Evolutionary conservation across 2,888 invertebrate species (phyloP).

Genomic region (Luperina testacea): DNA sequence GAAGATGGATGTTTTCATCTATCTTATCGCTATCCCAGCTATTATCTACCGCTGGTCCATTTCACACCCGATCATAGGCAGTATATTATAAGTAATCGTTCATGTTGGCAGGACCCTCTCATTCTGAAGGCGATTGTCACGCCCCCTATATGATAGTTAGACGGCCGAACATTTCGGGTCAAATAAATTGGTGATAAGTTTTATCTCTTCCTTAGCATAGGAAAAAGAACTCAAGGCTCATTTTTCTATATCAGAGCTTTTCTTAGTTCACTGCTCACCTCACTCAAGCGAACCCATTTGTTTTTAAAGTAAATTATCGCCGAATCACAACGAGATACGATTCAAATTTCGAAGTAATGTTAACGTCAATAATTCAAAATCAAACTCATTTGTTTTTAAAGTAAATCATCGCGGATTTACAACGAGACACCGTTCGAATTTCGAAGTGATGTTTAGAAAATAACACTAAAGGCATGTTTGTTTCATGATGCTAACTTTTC

Average conservation of each 20-base stretch:
- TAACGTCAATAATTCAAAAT: neutral
- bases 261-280: neutral
- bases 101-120: neutral
- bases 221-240: neutral
- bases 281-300: neutral
- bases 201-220: neutral
- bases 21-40: neutral
- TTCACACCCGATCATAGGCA: neutral
- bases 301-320: too few relatives aligned
- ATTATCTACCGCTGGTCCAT: constrained; percentile 12
- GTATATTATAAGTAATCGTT: constrained; percentile 26
- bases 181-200: constrained; percentile 27
- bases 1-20: too few relatives aligned
- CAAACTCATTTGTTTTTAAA: neutral
- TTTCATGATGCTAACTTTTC: neutral
- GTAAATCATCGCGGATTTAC: neutral
- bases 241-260: neutral
- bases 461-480: neutral
- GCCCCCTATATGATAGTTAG: constrained; percentile 14
- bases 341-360: too few relatives aligned
- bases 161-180: constrained; percentile 9
- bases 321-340: too few relatives aligned
- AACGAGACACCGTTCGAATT: neutral
- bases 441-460: neutral
- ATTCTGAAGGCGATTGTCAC: constrained; percentile 15